phyloP scores from a whole-genome alignment of 2,113 vertebrate species.

The Syrrhaptes paradoxus region DNA sequence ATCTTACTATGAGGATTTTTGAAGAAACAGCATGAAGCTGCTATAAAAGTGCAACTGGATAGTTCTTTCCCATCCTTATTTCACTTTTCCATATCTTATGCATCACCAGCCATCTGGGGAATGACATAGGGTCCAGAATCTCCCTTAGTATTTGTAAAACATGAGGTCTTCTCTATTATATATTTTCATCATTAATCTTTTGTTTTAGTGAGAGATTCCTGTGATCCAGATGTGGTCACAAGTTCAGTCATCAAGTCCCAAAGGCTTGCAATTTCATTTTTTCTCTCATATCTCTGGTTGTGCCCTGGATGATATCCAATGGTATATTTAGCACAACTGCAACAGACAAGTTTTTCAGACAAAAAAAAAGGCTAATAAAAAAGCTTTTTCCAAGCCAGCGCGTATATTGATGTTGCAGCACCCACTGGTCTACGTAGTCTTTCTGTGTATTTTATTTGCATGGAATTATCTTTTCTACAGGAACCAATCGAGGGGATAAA shows the following conservation, averaged over 20 bases:
- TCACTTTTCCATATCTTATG: neutral
- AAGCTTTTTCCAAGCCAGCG: neutral
- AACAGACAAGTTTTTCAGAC: neutral
- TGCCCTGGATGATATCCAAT: conserved; percentile 24
- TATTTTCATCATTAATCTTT: conserved; percentile 19
- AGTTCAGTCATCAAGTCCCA: neutral
- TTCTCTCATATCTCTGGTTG: neutral
- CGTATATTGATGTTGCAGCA: neutral
- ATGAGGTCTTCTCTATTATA: neutral
- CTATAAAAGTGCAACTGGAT: neutral
- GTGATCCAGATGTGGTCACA: neutral
- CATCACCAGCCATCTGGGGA: neutral
- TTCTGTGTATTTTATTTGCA: neutral
- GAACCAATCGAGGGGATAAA: neutral
- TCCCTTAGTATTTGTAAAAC: neutral
- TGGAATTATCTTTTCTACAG: neutral
- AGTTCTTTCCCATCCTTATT: neutral
- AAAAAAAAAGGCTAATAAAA: neutral
- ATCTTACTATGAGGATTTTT: neutral
- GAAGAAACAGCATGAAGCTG: neutral
- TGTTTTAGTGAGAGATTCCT: neutral
- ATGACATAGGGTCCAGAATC: neutral
- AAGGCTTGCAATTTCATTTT: neutral
- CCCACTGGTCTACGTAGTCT: neutral
- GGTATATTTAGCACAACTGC: neutral